Percentiles rank a stretch among this genome's conserved stretches.
These are phyloP conservation scores for Sorex araneus DNA, from an alignment of 2,113 vertebrate genomes.

Conservation along the genomic window DNA sequence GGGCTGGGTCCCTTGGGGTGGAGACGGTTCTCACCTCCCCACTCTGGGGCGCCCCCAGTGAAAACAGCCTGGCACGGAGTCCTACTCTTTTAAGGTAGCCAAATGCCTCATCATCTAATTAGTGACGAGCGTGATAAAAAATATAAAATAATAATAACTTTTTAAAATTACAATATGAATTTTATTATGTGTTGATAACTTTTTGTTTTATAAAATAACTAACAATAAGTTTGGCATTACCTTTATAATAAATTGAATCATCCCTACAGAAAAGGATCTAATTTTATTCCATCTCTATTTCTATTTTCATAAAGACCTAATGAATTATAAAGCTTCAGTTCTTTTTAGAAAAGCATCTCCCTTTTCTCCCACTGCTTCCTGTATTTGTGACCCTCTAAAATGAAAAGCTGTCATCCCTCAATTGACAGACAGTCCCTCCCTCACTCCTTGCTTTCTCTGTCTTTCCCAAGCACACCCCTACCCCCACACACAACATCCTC, in stretches of 20 bases:
- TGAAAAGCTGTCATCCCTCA: too few relatives aligned
- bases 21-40: too few relatives aligned
- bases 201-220: constrained; percentile 60
- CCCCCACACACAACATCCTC: background rate
- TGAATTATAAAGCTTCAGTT: constrained; percentile 63
- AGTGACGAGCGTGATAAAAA: too few relatives aligned
- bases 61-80: too few relatives aligned
- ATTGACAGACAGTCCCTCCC: too few relatives aligned
- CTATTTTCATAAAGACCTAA: constrained; percentile 49
- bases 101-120: too few relatives aligned
- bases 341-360: constrained; percentile 61
- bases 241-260: constrained; percentile 62
- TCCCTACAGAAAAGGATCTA: constrained; percentile 49
- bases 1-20: too few relatives aligned
- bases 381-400: too few relatives aligned
- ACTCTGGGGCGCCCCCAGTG: too few relatives aligned
- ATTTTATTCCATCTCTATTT: constrained; percentile 58
- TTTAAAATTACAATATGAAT: constrained; percentile 65
- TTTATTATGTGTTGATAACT: constrained; percentile 52
- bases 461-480: background rate
- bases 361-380: background rate
- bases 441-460: too few relatives aligned
- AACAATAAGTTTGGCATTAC: constrained; percentile 60
- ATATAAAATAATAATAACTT: too few relatives aligned
- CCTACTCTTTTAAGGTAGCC: too few relatives aligned